These are phyloP conservation scores for Bombus sibiricus DNA, from an alignment of 1,140 invertebrate genomes.

Conservation along the genomic window DNA sequence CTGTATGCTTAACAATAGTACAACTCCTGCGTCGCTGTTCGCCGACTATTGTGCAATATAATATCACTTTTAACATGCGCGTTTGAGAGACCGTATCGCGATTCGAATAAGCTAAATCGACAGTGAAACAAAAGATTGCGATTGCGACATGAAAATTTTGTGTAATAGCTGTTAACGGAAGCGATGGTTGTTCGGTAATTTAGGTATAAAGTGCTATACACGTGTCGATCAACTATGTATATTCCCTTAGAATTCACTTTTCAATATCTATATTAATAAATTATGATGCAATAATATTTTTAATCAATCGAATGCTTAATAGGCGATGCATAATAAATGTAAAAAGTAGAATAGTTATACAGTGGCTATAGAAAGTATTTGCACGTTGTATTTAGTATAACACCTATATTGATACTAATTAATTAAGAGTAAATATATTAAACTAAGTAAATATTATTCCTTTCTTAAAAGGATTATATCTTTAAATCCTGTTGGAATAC, in stretches of 20 bases:
- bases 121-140: neutral
- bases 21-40: neutral
- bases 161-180: neutral
- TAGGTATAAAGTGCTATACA: neutral
- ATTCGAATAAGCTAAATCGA: no score
- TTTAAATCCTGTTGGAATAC: no score
- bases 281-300: no score
- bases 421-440: no score
- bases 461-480: no score
- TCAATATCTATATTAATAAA: neutral
- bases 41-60: neutral
- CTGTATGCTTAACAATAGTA: slow-evolving; percentile 11
- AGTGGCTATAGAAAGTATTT: no score
- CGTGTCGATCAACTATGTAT: neutral
- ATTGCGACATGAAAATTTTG: rapidly evolving
- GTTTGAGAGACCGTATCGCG: neutral
- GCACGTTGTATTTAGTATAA: no score
- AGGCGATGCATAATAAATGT: no score
- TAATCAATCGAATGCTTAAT: no score
- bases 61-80: neutral
- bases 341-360: no score
- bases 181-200: neutral
- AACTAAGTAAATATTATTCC: no score
- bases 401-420: no score
- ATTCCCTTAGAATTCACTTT: neutral